phyloP scores from a whole-genome alignment of 2,113 vertebrate genomes.

The Columbina picui region DNA sequence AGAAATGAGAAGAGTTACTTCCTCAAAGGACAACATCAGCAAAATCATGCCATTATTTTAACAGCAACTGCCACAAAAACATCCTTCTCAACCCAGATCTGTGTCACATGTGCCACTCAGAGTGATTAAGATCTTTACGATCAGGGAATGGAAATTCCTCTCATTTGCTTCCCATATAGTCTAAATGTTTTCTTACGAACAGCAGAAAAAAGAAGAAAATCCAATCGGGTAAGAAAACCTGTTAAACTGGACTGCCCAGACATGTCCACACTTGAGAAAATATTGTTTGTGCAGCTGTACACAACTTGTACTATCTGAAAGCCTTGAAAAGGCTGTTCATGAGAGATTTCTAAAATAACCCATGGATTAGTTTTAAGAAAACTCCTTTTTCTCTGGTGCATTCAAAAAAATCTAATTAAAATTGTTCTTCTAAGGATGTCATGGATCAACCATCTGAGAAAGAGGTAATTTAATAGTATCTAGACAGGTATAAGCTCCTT shows the following conservation, averaged over 20 bases:
- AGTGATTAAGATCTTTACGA: neutral
- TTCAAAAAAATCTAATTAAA: constrained; percentile 60
- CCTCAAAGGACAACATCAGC: neutral
- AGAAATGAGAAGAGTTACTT: neutral
- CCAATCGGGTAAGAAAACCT: neutral
- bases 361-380: constrained; percentile 24
- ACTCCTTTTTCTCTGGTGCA: neutral
- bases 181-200: neutral
- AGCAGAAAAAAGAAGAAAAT: neutral
- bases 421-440: neutral
- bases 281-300: constrained; percentile 16
- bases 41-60: neutral
- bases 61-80: neutral
- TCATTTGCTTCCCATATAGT: neutral
- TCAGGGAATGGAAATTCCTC: neutral
- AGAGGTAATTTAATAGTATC: constrained; percentile 42
- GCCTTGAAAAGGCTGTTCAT: neutral
- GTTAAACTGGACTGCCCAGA: neutral
- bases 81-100: neutral
- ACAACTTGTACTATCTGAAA: neutral
- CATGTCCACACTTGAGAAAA: neutral
- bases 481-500: constrained; percentile 45
- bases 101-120: neutral
- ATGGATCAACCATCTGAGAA: neutral
- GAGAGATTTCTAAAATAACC: constrained; percentile 10